Conservation (phyloP, 1,140 invertebrate genomes). For the Homalodisca vitripennis region DNA sequence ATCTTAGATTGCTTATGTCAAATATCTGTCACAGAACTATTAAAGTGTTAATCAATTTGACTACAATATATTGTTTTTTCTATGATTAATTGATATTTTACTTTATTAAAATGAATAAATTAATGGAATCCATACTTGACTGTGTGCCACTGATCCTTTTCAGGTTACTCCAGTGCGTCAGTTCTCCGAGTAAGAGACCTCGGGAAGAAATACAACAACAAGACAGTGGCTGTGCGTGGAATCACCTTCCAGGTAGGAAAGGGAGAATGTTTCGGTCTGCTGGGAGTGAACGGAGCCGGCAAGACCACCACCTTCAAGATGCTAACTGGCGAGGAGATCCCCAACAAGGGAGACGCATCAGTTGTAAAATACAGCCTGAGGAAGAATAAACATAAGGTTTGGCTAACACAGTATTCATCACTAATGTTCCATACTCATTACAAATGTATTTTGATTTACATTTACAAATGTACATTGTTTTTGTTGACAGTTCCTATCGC, state of each 20-base stretch:
- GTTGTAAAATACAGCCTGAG: constrained; percentile 27
- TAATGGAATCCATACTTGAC: too few relatives aligned
- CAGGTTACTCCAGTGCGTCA: constrained; percentile 30
- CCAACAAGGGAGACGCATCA: constrained; percentile 36
- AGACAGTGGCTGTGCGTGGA: constrained; percentile 63
- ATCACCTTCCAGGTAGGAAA: constrained; percentile 64
- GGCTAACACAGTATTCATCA: not conserved
- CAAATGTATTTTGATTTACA: too few relatives aligned
- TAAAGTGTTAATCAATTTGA: too few relatives aligned
- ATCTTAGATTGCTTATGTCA: too few relatives aligned
- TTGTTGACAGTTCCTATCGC: constrained; percentile 54
- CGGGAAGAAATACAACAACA: constrained; percentile 37
- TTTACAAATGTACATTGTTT: constrained; percentile 16
- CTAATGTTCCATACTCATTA: not conserved
- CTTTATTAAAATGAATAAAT: too few relatives aligned
- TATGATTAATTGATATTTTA: too few relatives aligned
- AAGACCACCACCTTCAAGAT: constrained; percentile 89
- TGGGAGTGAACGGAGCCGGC: constrained; percentile 86
- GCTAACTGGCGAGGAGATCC: constrained; percentile 66
- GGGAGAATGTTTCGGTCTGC: constrained; percentile 86
- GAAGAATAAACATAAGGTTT: constrained; percentile 30
- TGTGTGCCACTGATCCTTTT: too few relatives aligned
- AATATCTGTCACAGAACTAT: too few relatives aligned
- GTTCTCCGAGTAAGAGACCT: constrained; percentile 37
- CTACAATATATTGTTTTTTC: too few relatives aligned